Percentiles rank a stretch among this genome's conserved stretches.
Conservation (phyloP, 64 coral and sea anemone species). For the Actinia tenebrosa region DNA sequence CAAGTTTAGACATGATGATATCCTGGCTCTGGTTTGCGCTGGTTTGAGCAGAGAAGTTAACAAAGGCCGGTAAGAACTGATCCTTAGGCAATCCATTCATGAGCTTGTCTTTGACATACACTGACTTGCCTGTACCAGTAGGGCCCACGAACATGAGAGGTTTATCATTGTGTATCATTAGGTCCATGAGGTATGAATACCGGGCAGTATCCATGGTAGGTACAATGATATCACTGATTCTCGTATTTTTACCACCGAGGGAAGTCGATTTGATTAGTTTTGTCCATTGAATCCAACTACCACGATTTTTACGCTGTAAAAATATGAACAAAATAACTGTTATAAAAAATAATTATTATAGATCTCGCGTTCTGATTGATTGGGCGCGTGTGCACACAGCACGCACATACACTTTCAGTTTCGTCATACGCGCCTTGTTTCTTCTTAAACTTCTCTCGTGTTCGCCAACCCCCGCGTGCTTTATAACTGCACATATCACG, state of each 20-base stretch:
- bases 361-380: too few relatives aligned
- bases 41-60: slow-evolving; percentile 97
- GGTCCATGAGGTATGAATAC: slow-evolving; percentile 90
- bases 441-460: too few relatives aligned
- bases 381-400: too few relatives aligned
- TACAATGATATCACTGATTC: slow-evolving; percentile 95
- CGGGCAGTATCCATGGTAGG: slow-evolving; percentile 99
- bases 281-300: slow-evolving; percentile 83
- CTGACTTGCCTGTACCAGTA: slow-evolving; percentile 91
- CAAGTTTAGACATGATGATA: slow-evolving; percentile 99
- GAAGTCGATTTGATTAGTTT: slow-evolving; percentile 81
- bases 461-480: too few relatives aligned
- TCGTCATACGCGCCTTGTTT: too few relatives aligned
- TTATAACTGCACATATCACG: too few relatives aligned
- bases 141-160: slow-evolving; percentile 84
- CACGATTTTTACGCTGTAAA: slow-evolving; percentile 79
- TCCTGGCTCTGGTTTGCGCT: slow-evolving; percentile 97
- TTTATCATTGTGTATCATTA: slow-evolving; percentile 92
- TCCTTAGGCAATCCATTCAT: slow-evolving; percentile 91
- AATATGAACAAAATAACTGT: neutral
- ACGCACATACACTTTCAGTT: too few relatives aligned
- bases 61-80: slow-evolving; percentile 74
- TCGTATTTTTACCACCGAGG: slow-evolving; percentile 72
- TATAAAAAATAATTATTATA: too few relatives aligned
- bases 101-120: slow-evolving; percentile 94